Conservation (phyloP, 2,888 invertebrate species). For the Hirudinaria manillensis region DNA sequence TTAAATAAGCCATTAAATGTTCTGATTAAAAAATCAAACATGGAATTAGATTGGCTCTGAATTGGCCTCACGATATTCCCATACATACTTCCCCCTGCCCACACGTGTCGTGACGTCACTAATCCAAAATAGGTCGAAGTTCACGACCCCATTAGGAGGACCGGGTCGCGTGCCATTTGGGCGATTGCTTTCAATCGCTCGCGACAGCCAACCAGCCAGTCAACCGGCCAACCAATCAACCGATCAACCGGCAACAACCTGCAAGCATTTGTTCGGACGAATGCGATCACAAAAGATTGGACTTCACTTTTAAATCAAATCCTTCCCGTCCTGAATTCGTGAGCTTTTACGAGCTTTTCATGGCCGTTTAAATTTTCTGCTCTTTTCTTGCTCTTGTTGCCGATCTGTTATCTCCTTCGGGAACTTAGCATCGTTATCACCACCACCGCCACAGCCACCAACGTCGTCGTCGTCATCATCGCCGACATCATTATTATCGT, state of each 20-base stretch:
- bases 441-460: not conserved
- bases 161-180: conserved; percentile 1
- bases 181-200: not conserved
- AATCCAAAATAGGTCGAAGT: conserved; percentile 6
- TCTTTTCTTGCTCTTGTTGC: not conserved
- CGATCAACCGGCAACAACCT: not conserved
- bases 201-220: not conserved
- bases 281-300: not conserved
- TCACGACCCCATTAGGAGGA: conserved; percentile 9
- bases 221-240: no score
- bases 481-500: no score
- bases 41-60: no score
- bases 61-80: no score
- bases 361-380: not conserved
- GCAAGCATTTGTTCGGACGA: not conserved
- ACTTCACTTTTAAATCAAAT: conserved; percentile 12
- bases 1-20: no score
- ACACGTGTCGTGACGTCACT: conserved; percentile 8
- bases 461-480: not conserved
- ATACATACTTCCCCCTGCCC: not conserved
- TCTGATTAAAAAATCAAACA: no score
- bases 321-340: not conserved
- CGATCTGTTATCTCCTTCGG: not conserved
- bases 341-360: not conserved
- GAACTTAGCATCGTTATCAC: not conserved